Conservation (phyloP, 2,113 vertebrate species). For the Hydrochoerus hydrochaeris region DNA sequence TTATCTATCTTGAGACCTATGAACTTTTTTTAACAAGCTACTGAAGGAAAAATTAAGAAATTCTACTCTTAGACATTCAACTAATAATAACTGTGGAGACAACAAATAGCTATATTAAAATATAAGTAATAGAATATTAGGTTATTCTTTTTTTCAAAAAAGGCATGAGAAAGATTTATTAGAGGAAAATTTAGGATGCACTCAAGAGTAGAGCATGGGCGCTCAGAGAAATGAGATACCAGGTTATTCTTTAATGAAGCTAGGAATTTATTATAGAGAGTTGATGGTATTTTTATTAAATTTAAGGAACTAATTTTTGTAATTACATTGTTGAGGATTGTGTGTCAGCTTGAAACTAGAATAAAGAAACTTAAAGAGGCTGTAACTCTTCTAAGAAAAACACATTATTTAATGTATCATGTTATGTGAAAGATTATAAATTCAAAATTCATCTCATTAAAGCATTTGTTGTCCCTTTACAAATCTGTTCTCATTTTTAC, state of each 20-base stretch:
- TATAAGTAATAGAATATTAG: not conserved
- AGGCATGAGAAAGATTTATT: not conserved
- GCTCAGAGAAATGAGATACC: not conserved
- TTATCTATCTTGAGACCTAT: not conserved
- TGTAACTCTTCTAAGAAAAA: conserved; percentile 6
- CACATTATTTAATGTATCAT: not conserved
- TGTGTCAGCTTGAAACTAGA: conserved; percentile 42
- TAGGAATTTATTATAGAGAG: not conserved
- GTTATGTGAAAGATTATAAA: conserved; percentile 29
- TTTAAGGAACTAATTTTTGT: conserved; percentile 15
- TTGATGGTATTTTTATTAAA: conserved; percentile 46
- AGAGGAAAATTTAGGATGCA: not conserved
- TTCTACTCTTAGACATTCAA: not conserved
- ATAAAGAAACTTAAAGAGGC: not conserved
- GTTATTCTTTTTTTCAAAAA: not conserved
- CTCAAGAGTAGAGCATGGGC: not conserved
- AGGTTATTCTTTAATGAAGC: not conserved
- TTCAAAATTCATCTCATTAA: not conserved
- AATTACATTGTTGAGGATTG: conserved; percentile 24
- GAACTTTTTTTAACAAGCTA: not conserved
- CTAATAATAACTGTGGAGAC: conserved; percentile 10
- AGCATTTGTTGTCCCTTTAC: not conserved
- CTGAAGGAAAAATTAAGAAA: conserved; percentile 14
- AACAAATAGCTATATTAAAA: not conserved
- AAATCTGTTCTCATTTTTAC: not conserved